These are phyloP conservation scores for Tillus elongatus DNA, from an alignment of 2,888 invertebrate genomes.

Conservation along the genomic window DNA sequence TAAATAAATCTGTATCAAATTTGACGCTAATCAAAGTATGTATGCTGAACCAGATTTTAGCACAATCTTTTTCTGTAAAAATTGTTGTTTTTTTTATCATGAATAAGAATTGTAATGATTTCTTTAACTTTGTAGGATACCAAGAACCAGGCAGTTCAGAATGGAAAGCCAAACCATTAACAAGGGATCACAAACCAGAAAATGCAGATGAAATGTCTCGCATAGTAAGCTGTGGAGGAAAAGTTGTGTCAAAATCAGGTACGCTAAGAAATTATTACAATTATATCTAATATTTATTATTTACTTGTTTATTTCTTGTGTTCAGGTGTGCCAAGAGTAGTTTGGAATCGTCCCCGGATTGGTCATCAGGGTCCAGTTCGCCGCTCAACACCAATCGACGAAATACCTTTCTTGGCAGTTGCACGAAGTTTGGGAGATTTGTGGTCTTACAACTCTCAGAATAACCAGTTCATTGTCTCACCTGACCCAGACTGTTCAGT, in stretches of 20 bases:
- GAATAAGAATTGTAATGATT: no score
- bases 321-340: constrained; percentile 84
- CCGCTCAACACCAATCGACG: constrained; percentile 82
- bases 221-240: constrained; percentile 74
- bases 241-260: constrained; percentile 59
- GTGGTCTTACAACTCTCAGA: constrained; percentile 92
- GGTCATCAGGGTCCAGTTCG: constrained; percentile 82
- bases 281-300: not conserved
- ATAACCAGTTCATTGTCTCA: constrained; percentile 91
- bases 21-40: no score
- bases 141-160: constrained; percentile 42
- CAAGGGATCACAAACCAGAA: constrained; percentile 94
- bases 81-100: no score
- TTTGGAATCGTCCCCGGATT: constrained; percentile 88
- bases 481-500: constrained; percentile 94
- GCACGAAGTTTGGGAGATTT: constrained; percentile 93
- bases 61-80: no score
- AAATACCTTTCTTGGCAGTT: constrained; percentile 92
- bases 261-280: no score
- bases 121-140: constrained; percentile 30
- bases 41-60: no score
- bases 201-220: constrained; percentile 71
- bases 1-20: no score
- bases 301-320: not conserved
- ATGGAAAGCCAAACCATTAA: constrained; percentile 76